phyloP scores from a whole-genome alignment of 1,140 invertebrate species.

The Panagrolaimus sp. region DNA sequence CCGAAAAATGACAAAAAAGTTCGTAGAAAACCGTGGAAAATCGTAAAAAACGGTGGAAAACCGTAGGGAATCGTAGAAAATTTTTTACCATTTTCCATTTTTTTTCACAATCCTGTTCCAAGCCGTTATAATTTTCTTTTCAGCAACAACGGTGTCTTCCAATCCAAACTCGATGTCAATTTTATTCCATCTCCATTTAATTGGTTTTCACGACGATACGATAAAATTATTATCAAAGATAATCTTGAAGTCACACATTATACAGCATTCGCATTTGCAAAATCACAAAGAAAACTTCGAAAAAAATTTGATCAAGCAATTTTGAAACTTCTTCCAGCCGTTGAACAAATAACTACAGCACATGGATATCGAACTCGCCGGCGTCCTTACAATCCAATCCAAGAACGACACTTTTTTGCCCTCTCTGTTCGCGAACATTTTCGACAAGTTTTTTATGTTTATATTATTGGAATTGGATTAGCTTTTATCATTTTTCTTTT shows the following conservation, averaged over 20 bases:
- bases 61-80: too few species aligned
- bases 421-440: conserved; percentile 25
- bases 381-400: conserved; percentile 19
- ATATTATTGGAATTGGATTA: conserved; percentile 11
- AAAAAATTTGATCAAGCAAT: conserved; percentile 35
- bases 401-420: conserved; percentile 14
- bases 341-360: conserved; percentile 30
- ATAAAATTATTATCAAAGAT: conserved; percentile 33
- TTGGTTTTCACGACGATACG: conserved; percentile 24
- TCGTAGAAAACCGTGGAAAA: too few species aligned
- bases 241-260: conserved; percentile 28
- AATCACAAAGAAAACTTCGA: conserved; percentile 24
- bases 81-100: background rate
- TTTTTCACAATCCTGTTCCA: too few species aligned
- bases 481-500: background rate
- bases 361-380: conserved; percentile 30
- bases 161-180: conserved; percentile 32
- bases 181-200: conserved; percentile 26
- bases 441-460: conserved; percentile 27
- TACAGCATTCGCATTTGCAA: conserved; percentile 33
- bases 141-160: conserved; percentile 19
- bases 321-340: conserved; percentile 29
- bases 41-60: too few species aligned
- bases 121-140: too few species aligned
- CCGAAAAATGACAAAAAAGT: too few species aligned